Evolutionary conservation across 2,888 invertebrate species (phyloP), one percentile per base, ranked within the genome.

Genomic region (Ornithoptera alexandrae): DNA sequence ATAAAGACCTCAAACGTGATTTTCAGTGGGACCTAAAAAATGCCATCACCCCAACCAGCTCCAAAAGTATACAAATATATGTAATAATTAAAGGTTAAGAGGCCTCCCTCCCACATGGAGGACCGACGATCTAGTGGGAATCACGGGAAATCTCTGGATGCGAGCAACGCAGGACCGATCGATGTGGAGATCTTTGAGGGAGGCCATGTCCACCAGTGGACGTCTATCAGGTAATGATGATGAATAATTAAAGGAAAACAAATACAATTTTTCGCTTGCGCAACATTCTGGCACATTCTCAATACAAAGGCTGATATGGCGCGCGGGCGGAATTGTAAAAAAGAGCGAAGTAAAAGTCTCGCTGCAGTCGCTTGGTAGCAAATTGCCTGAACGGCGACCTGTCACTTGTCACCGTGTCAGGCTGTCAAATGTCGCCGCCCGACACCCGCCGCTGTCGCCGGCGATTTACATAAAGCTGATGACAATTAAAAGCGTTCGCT

Each of bases 321-420:
- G 65, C 22, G 24, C 62, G 36, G 46, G 50, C 66, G 42, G 24
- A 65, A 62, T n/a, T 53, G 30, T 59, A 64, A 71, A 72, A 71
- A 72, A 53, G 57, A 46, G 68, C 22, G 56, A 70, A 72, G 70
- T 68, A 68, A 70, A 70, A 65, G 50, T 22, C 62, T 70, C 68
- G 72, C 62, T 68, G 72, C 72, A 72, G 70, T 66, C 72, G 70
- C 50, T 68, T 65, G 62, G 68, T 81, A 81, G 78, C 79, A 70
- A 73, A 73, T 73, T 72, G 84, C 85, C 85, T 86, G 88, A 82
- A 81, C 84, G 81, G 78, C 79, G 80, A 79, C 77, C 84, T 87
- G 89, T 89, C 88, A 84, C 77, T 72, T 76, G 77, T 76, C 77
- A 82, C 79, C 78, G 76, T 84, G 87, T 88, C 89, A 82, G 78